Evolutionary conservation across 2,797 vertebrate genomes (phyloP).

Genomic region (Eurystomus glaucurus): DNA sequence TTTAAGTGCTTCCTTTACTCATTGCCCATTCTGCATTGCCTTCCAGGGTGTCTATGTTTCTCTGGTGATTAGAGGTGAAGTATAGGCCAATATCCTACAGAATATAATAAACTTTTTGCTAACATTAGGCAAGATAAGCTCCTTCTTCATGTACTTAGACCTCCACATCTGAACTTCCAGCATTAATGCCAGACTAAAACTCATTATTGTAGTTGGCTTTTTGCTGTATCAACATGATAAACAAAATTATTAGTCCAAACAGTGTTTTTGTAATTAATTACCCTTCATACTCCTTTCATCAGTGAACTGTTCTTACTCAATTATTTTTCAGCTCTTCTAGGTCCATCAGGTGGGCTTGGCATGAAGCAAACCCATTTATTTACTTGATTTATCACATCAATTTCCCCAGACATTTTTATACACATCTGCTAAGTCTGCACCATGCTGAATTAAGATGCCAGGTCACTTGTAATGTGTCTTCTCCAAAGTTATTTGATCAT

Average conservation of each 20-base stretch:
- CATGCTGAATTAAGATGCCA: neutral
- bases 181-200: neutral
- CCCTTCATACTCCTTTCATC: neutral
- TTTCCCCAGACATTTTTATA: neutral
- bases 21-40: neutral
- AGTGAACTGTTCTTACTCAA: neutral
- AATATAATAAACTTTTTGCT: neutral
- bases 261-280: neutral
- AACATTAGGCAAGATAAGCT: neutral
- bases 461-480: neutral
- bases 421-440: neutral
- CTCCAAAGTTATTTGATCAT: neutral
- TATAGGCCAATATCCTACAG: neutral
- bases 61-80: neutral
- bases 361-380: fast-evolving
- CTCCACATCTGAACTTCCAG: neutral
- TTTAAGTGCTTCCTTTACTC: neutral
- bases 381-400: neutral
- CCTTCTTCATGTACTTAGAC: neutral
- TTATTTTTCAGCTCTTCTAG: neutral
- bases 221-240: neutral
- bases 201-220: neutral
- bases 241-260: neutral
- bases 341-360: neutral
- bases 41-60: neutral